Evolutionary conservation across 1,140 invertebrate species (phyloP).

Genomic region (Scaptodrosophila lebanonensis): DNA sequence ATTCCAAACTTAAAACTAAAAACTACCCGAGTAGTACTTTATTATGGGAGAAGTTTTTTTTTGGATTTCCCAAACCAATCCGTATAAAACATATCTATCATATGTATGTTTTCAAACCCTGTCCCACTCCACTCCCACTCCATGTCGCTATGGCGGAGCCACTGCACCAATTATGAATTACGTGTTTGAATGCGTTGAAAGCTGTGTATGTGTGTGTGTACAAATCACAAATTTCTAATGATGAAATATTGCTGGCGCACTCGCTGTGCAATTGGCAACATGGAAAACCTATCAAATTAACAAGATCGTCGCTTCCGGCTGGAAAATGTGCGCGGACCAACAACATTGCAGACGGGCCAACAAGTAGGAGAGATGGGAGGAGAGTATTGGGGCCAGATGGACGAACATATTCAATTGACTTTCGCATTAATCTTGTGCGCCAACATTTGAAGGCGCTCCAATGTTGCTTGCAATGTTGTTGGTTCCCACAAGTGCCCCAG

Average conservation of each 20-base stretch:
- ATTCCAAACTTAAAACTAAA: too few species aligned
- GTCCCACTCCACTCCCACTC: too few species aligned
- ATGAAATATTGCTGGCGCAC: constrained; percentile 54
- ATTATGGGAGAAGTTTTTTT: too few species aligned
- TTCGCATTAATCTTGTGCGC: constrained; percentile 58
- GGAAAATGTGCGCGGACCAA: constrained; percentile 30
- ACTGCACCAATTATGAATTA: constrained; percentile 48
- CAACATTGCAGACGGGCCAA: background rate
- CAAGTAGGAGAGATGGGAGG: constrained; percentile 5
- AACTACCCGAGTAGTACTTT: too few species aligned
- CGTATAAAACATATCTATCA: too few species aligned
- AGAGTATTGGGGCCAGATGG: too few species aligned
- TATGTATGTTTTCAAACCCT: too few species aligned
- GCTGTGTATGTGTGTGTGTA: constrained; percentile 66
- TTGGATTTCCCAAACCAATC: too few species aligned
- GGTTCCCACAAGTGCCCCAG: constrained; percentile 13
- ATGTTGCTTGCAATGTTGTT: constrained; percentile 7
- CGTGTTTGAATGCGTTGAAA: constrained; percentile 67
- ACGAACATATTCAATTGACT: constrained; percentile 52
- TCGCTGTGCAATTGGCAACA: constrained; percentile 16
- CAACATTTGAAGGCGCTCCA: constrained; percentile 5
- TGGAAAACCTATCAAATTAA: constrained; percentile 67
- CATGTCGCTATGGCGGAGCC: constrained; percentile 3
- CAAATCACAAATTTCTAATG: constrained; percentile 72
- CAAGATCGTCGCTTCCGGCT: constrained; percentile 70